Conservation (phyloP, 1,140 invertebrate genomes). For the Drosophila kepulauana region DNA sequence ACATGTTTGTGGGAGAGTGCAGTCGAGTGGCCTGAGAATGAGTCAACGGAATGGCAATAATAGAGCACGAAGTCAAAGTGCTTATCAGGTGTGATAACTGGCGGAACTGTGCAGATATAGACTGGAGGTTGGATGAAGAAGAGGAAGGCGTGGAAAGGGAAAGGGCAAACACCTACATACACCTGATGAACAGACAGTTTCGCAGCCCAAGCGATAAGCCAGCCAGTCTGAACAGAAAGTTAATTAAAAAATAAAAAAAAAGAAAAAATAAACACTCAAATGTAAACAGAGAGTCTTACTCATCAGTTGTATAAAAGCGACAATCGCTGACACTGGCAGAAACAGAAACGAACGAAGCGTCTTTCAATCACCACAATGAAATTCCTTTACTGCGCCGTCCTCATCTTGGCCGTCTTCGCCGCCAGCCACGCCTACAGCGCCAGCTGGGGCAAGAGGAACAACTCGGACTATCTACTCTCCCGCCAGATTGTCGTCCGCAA, state of each 20-base stretch:
- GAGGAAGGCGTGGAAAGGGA: neutral
- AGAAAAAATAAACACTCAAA: neutral
- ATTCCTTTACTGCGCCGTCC: conserved; percentile 54
- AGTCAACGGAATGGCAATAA: conserved; percentile 35
- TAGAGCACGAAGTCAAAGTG: conserved; percentile 13
- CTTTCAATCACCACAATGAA: conserved; percentile 47
- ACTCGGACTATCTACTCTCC: conserved; percentile 55
- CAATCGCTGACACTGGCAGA: neutral
- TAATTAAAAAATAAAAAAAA: conserved; percentile 41
- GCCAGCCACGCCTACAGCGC: conserved; percentile 57
- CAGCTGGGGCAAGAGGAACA: conserved; percentile 61
- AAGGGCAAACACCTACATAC: neutral
- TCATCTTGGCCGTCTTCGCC: conserved; percentile 62
- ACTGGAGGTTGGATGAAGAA: neutral
- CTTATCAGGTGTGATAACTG: conserved; percentile 36
- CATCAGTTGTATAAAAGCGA: conserved; percentile 57
- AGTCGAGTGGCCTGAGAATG: conserved; percentile 11
- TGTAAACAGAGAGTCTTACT: conserved; percentile 42
- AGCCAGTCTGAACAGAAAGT: conserved; percentile 14
- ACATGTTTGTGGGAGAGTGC: neutral
- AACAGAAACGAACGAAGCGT: conserved; percentile 27
- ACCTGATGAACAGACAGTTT: neutral
- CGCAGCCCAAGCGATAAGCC: conserved; percentile 22
- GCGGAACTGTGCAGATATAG: neutral
- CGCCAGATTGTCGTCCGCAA: conserved; percentile 57